Conservation (phyloP, 2,113 vertebrate species). For the Poeciliopsis prolifica region DNA sequence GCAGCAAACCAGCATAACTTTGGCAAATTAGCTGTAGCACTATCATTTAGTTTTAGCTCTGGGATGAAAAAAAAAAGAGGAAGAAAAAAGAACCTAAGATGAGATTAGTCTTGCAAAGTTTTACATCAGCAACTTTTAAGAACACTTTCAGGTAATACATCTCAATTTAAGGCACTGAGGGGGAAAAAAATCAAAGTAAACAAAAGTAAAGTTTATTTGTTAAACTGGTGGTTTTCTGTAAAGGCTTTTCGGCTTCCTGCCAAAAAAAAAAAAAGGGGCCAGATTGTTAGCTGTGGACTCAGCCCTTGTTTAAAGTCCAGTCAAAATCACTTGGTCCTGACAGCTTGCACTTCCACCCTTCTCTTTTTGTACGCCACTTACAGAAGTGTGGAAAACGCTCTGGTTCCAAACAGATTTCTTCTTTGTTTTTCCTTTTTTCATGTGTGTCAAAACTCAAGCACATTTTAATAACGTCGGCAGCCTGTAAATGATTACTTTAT, state of each 20-base stretch:
- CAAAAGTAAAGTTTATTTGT: neutral
- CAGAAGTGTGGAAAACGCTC: neutral
- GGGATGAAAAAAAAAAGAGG: neutral
- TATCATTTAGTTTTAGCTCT: neutral
- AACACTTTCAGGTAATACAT: neutral
- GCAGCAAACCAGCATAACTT: conserved; percentile 17
- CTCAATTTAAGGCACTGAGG: neutral
- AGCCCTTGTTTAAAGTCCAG: neutral
- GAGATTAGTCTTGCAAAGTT: neutral
- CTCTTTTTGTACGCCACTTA: too few relatives aligned
- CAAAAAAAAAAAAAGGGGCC: neutral
- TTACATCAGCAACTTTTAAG: neutral
- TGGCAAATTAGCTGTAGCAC: neutral
- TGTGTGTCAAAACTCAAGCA: neutral
- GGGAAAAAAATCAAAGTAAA: neutral
- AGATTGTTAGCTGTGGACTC: neutral
- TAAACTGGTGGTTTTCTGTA: neutral
- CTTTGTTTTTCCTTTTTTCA: neutral
- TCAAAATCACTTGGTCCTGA: neutral
- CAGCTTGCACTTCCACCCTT: neutral
- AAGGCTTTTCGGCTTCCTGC: neutral
- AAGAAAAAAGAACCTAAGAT: neutral
- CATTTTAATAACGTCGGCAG: too few relatives aligned
- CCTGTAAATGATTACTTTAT: too few relatives aligned
- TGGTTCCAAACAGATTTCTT: neutral